phyloP scores from a whole-genome alignment of 2,888 invertebrate genomes.

The Leucophora obtusa region DNA sequence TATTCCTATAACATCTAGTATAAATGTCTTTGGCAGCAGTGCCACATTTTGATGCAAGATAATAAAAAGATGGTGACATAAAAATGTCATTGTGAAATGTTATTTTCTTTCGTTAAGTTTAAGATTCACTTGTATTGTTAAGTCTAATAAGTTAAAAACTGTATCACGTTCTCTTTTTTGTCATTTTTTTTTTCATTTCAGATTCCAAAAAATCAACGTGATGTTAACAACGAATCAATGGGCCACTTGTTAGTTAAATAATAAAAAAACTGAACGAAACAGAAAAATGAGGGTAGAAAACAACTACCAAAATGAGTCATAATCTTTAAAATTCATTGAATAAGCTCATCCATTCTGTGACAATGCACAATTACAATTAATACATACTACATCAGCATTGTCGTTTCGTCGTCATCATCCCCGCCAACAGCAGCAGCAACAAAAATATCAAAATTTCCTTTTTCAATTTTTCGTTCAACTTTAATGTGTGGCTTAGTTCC shows the following conservation, averaged over 20 bases:
- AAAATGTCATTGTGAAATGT: neutral
- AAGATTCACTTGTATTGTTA: neutral
- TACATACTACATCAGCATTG: constrained; percentile 39
- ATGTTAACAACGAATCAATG: constrained; percentile 62
- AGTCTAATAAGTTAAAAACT: neutral
- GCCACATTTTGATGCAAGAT: constrained; percentile 37
- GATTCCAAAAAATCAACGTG: constrained; percentile 46
- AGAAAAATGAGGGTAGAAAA: constrained; percentile 19
- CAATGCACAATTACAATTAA: constrained; percentile 59
- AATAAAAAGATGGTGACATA: constrained; percentile 28
- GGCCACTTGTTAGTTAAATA: constrained; percentile 42
- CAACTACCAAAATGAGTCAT: constrained; percentile 36
- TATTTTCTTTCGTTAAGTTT: neutral
- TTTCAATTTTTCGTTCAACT: constrained; percentile 27
- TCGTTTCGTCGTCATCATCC: constrained; percentile 30
- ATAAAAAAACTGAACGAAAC: neutral
- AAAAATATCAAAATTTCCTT: constrained; percentile 16
- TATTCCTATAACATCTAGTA: constrained; percentile 1
- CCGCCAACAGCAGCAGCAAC: constrained; percentile 64
- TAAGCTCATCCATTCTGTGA: constrained; percentile 51
- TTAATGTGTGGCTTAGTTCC: constrained; percentile 7
- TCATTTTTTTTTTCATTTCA: constrained; percentile 1
- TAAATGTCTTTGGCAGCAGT: constrained; percentile 42
- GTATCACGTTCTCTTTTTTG: neutral
- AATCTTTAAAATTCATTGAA: constrained; percentile 50